A percentile compares a stretch with the other conserved stretches of the same genome.
These are phyloP conservation scores for Hemicordylus capensis DNA, from an alignment of 2,113 vertebrate genomes.

Conservation along the genomic window DNA sequence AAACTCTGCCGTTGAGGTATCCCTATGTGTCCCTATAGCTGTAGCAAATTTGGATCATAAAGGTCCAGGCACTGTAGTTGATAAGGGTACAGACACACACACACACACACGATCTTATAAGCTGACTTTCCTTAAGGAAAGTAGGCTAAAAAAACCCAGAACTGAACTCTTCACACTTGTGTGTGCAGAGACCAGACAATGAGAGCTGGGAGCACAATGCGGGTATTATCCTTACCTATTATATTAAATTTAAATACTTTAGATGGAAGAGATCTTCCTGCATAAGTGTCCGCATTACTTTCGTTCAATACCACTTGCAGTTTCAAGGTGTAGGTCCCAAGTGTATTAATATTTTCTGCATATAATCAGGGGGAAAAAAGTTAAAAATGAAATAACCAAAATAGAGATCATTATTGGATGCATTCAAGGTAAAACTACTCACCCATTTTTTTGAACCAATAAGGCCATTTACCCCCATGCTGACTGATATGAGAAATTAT, in stretches of 20 bases:
- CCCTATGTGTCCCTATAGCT: too few relatives aligned
- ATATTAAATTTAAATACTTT: slow-evolving; percentile 85
- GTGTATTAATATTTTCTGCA: slow-evolving; percentile 82
- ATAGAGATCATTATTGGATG: slow-evolving; percentile 22
- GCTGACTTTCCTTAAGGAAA: too few relatives aligned
- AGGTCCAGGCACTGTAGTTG: too few relatives aligned
- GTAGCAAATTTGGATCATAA: too few relatives aligned
- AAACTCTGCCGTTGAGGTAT: too few relatives aligned
- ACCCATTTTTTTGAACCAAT: slow-evolving; percentile 95
- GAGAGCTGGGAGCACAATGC: not conserved
- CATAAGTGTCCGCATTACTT: slow-evolving; percentile 76
- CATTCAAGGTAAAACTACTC: slow-evolving; percentile 51
- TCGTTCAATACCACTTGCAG: slow-evolving; percentile 85
- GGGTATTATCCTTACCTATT: slow-evolving; percentile 79
- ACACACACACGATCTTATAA: too few relatives aligned
- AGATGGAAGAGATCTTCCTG: slow-evolving; percentile 81
- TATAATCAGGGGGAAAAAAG: slow-evolving; percentile 55
- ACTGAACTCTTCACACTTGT: not conserved
- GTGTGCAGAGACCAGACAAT: accelerated
- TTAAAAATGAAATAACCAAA: slow-evolving; percentile 36
- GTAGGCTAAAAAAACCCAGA: too few relatives aligned
- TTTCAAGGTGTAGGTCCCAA: slow-evolving; percentile 86
- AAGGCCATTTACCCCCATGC: slow-evolving; percentile 82
- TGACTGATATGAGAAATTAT: slow-evolving; percentile 79
- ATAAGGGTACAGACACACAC: too few relatives aligned